Evolutionary conservation across 2,113 vertebrate genomes (phyloP), one percentile per base, ranked within the genome.

Genomic region (Ophiodon elongatus): DNA sequence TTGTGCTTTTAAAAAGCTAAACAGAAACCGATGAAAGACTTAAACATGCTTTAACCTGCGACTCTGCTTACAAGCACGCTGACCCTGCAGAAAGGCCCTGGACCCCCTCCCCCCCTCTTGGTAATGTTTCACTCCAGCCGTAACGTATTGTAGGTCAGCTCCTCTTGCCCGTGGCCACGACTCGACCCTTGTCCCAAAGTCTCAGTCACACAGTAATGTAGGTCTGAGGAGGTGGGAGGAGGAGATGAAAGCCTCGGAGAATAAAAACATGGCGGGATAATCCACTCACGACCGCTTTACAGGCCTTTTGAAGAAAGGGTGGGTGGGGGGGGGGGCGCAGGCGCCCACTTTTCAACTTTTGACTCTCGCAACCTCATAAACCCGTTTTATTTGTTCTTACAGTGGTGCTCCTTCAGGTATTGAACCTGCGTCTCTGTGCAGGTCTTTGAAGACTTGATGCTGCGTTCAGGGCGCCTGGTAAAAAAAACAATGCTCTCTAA

Each of bases 171-270:
- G 47, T 60, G 87, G 88, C 85, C 89, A 65, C 33, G 35, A 84
- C 75, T 35, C 41, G 67, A 91, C 86, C 76, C 75, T 54, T 35
- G 73, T 74, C 84, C 76, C 39, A 65, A 43, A 64, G 67, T 64
- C 74, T 79, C 63, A 76, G 84, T 62, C 43, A 4, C 13, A 5
- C 67, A 52, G 64, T 70, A 69, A 87, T 81, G 79, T 62, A 33
- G 78, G 72, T 85, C 83, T 90, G 64, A 33, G 33, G 64, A 85
- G 76, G 76, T 9, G 65, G 62, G n/a, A 50, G 76, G 73, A 76
- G 84, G 80, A 85, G 79, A 80, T 86, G 85, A 93, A 91, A 91
- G 85, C 84, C 54, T 71, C n/a, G 2, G 69, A 70, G 88, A 81
- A 63, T 83, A 54, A 83, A 85, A 92, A 91, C 82, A 79, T 43